A percentile compares a stretch with the other conserved stretches of the same genome.
Conservation (phyloP, 2,797 vertebrate species). For the Manis crassicaudata region DNA sequence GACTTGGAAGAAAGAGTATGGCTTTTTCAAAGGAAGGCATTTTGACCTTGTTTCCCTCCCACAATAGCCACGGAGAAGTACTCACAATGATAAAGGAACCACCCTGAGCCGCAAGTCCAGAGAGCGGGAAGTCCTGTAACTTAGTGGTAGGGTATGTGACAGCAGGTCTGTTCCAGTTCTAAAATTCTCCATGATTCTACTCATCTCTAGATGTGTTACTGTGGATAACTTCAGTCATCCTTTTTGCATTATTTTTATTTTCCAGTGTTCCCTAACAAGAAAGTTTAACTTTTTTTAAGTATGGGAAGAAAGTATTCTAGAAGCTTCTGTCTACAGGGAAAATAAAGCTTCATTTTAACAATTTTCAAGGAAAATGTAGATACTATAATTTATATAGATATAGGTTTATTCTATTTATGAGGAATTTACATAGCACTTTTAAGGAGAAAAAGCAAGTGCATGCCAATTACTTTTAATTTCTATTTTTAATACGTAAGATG, state of each 20-base stretch:
- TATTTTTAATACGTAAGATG: background rate
- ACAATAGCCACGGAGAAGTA: background rate
- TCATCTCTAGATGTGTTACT: background rate
- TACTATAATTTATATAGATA: background rate
- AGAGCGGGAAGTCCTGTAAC: background rate
- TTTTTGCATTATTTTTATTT: slow-evolving; percentile 8
- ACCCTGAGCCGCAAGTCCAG: background rate
- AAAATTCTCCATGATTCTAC: background rate
- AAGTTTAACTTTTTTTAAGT: background rate
- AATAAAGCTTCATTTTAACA: background rate
- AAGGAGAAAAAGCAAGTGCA: background rate
- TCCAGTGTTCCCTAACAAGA: background rate
- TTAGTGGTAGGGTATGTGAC: accelerated
- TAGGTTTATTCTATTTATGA: background rate
- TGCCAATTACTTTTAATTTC: slow-evolving; percentile 19
- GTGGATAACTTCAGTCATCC: background rate
- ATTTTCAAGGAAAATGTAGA: slow-evolving; percentile 24
- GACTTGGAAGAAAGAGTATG: background rate
- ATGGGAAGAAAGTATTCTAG: background rate
- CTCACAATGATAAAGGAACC: background rate
- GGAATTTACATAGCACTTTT: background rate
- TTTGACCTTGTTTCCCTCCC: background rate
- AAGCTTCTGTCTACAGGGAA: background rate
- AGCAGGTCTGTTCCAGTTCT: background rate
- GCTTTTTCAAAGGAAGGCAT: background rate